A percentile compares a stretch with the other conserved stretches of the same genome.
These are phyloP conservation scores for Athripsodes cinereus DNA, from an alignment of 2,888 invertebrate genomes.

Conservation along the genomic window DNA sequence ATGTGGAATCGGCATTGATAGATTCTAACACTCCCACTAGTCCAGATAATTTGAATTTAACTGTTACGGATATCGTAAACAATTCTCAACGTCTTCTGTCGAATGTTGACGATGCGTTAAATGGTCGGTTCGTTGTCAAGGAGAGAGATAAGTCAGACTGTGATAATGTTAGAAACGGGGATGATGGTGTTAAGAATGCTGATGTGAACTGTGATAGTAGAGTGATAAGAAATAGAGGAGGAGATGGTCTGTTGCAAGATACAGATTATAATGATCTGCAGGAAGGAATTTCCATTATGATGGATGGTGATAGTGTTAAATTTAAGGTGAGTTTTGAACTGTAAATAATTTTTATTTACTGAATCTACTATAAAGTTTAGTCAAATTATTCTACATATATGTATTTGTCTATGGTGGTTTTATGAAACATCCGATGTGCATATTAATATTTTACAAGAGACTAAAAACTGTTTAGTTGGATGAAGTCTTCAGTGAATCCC, in stretches of 20 bases:
- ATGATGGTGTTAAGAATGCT: constrained; percentile 6
- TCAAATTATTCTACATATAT: no score
- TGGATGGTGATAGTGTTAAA: constrained; percentile 16
- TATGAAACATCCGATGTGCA: no score
- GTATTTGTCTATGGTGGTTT: no score
- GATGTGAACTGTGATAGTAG: neutral
- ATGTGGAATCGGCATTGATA: neutral
- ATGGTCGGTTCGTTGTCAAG: constrained; percentile 25
- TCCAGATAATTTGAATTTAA: constrained; percentile 29
- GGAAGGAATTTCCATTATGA: constrained; percentile 17
- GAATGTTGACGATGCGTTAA: constrained; percentile 42
- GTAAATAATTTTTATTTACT: no score
- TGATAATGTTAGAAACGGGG: neutral
- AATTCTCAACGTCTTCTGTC: constrained; percentile 43
- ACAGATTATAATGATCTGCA: constrained; percentile 20
- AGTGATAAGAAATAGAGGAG: neutral
- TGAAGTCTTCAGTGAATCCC: no score
- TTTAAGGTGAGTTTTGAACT: constrained; percentile 18
- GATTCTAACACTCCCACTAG: neutral
- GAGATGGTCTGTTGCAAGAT: constrained; percentile 5
- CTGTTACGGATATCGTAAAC: constrained; percentile 40
- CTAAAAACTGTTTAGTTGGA: no score
- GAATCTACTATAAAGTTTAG: no score
- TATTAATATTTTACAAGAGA: no score
- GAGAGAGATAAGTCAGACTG: neutral